These are phyloP conservation scores for Netelia fuscicornis DNA, from an alignment of 2,888 invertebrate species.

Conservation along the genomic window DNA sequence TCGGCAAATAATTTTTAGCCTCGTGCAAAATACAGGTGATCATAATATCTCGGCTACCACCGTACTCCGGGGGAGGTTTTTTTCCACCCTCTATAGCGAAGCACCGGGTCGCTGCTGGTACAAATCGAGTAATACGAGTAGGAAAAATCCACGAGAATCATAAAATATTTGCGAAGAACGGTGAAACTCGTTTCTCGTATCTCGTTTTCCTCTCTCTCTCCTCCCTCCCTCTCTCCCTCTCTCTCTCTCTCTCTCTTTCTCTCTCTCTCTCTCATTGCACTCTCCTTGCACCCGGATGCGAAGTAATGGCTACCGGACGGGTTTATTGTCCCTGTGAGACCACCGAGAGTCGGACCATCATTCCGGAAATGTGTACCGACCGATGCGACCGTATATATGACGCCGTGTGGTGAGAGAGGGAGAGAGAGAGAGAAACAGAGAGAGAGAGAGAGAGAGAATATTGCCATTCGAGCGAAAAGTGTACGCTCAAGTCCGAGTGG, in stretches of 20 bases:
- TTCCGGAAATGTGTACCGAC: slow-evolving; percentile 18
- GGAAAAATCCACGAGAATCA: slow-evolving; percentile 41
- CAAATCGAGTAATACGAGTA: slow-evolving; percentile 35
- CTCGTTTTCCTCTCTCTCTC: background rate
- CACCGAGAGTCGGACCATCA: slow-evolving; percentile 35
- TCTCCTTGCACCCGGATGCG: slow-evolving; percentile 42
- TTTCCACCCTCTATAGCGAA: slow-evolving; percentile 8
- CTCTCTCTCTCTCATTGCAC: slow-evolving; percentile 36
- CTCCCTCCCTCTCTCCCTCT: slow-evolving; percentile 29
- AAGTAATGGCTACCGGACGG: slow-evolving; percentile 60
- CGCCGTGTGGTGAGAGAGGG: background rate
- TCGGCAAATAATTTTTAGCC: too few species aligned
- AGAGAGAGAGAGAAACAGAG: background rate
- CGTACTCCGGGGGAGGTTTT: background rate
- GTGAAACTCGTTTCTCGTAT: slow-evolving; percentile 60
- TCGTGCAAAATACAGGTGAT: too few species aligned
- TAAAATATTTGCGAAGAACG: slow-evolving; percentile 58
- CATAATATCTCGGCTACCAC: slow-evolving; percentile 1
- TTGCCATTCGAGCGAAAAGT: slow-evolving; percentile 22
- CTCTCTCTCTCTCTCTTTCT: slow-evolving; percentile 36
- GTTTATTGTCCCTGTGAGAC: slow-evolving; percentile 69
- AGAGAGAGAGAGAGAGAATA: background rate
- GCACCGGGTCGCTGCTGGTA: background rate
- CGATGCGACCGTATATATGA: background rate
- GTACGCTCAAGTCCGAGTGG: slow-evolving; percentile 57